Evolutionary conservation across 64 coral and sea anemone genomes (phyloP).

Genomic region (Pocillopora damicornis): DNA sequence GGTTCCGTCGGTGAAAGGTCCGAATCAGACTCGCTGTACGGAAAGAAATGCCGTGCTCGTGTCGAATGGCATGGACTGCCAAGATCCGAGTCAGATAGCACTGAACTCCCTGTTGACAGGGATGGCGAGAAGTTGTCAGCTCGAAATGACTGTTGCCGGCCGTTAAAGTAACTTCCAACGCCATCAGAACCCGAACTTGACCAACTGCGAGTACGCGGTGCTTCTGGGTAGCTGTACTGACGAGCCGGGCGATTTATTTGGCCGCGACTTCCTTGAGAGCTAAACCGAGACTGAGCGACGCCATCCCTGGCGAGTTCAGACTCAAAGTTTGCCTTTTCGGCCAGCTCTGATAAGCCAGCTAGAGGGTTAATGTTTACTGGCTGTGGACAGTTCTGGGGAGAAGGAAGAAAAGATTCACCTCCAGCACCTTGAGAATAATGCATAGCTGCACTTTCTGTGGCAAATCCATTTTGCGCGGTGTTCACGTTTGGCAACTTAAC

Average conservation of each 20-base stretch:
- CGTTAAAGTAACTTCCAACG: neutral
- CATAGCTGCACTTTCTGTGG: neutral
- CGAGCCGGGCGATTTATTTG: conserved; percentile 46
- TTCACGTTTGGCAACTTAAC: conserved; percentile 44
- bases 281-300: conserved; percentile 59
- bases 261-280: conserved; percentile 41
- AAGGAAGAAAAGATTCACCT: neutral
- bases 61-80: neutral
- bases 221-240: conserved; percentile 46
- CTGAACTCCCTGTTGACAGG: conserved; percentile 39
- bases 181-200: neutral
- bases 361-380: conserved; percentile 38
- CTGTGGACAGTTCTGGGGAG: conserved; percentile 38
- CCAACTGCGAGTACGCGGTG: conserved; percentile 46
- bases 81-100: conserved; percentile 19
- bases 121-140: conserved; percentile 42
- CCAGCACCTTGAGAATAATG: neutral
- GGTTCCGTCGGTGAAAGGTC: conserved; percentile 13
- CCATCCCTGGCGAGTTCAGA: conserved; percentile 42
- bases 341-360: conserved; percentile 52
- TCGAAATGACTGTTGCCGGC: conserved; percentile 17
- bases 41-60: conserved; percentile 9
- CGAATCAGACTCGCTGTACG: conserved; percentile 14
- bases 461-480: conserved; percentile 57
- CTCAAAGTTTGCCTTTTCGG: conserved; percentile 62